Percentiles rank a stretch among this genome's conserved stretches.
Conservation (phyloP, 2,113 vertebrate species). For the Micromys minutus region DNA sequence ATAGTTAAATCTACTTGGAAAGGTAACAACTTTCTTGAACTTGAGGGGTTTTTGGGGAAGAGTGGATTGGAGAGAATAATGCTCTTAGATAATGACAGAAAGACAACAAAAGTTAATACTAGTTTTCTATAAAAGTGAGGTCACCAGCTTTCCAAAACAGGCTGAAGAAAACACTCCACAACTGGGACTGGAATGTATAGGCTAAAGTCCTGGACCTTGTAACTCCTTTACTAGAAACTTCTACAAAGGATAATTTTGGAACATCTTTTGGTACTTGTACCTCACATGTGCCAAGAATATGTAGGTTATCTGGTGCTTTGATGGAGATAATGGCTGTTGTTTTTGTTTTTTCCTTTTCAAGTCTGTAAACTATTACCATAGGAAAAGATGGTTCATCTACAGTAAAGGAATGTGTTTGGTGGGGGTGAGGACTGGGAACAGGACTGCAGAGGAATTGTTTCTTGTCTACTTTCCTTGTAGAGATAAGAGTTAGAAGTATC, state of each 20-base stretch:
- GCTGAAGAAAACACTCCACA: rapidly evolving
- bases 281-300: conserved; percentile 3
- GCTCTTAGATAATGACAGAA: background rate
- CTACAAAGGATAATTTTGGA: conserved; percentile 2
- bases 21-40: background rate
- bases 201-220: background rate
- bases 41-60: background rate
- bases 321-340: background rate
- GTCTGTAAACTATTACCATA: background rate
- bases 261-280: background rate
- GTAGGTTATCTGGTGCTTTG: background rate
- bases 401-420: background rate
- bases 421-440: background rate
- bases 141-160: background rate
- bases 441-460: background rate
- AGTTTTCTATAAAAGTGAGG: background rate
- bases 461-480: background rate
- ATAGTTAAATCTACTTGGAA: background rate
- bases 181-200: too few relatives aligned
- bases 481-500: background rate
- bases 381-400: background rate
- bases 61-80: background rate
- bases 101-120: background rate
- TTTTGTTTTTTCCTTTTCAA: background rate
- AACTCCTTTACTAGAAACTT: conserved; percentile 17